Base-by-base conservation (phyloP, 2,888 invertebrate species). In the Bellardia pandia region DNA sequence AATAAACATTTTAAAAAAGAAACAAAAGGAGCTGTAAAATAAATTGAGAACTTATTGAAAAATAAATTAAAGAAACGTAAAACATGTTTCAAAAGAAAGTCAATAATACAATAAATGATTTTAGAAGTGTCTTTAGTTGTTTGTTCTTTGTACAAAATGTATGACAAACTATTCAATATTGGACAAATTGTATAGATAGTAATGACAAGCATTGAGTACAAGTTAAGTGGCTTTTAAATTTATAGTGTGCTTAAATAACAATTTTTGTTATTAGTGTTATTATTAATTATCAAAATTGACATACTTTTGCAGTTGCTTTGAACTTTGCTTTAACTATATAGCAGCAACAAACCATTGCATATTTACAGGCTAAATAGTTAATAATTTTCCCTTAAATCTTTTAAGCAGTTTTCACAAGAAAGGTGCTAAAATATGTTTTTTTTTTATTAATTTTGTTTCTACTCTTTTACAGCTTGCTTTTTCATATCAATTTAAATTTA, bases 401-500 rank as follows among this genome's bases (percentile, higher is more conserved):
- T 16, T 16, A 16, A 56, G 56, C 16, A 1, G 23, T 23, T 16
- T 56, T 56, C 56, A 56, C 23, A 9, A 13, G 11, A 3, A 16
- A 62, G 16, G 62, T 62, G 62, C 40, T 62, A 62, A 62, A 62
- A 62, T 40, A 40, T 40, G 8, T 40, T 40, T 40, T 40, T 40
- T 40, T 40, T 8, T 40, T 5, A 40, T 40, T 42, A 16, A 9
- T n/a, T 8, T n/a, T 37, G 8, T 40, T 62, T 40, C 11, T 3
- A 14, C 14, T 14, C 37, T 66, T 42, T 16, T 66, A 2, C 23
- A 40, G 16, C 5, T 23, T 8, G 13, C 23, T 4, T 66, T 45
- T 66, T 58, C 33, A 72, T 64, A 64, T 62, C 16, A 72, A 80
- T 80, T 78, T 16, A 64, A 56, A 30, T 72, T 53, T 53, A 53